phyloP scores from a whole-genome alignment of 2,797 vertebrate genomes.

The Moxostoma hubbsi region DNA sequence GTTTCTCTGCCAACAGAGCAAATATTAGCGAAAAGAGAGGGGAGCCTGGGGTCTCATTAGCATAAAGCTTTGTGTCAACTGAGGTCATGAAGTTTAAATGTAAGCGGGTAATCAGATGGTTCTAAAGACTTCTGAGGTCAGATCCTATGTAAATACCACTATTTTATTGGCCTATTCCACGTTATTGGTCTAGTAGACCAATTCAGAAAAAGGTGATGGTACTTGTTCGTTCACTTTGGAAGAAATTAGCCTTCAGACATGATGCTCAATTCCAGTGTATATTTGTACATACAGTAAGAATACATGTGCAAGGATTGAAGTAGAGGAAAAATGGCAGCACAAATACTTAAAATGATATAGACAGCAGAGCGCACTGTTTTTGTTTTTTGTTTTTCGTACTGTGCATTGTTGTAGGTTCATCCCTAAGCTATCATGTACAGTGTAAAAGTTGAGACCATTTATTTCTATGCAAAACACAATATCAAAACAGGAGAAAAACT shows the following conservation, averaged over 20 bases:
- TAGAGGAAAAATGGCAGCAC: conserved; percentile 31
- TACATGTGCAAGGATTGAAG: not conserved
- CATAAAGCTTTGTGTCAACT: conserved; percentile 51
- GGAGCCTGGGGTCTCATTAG: conserved; percentile 41
- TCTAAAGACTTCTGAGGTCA: conserved; percentile 8
- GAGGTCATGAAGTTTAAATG: conserved; percentile 41
- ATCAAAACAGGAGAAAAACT: conserved; percentile 58
- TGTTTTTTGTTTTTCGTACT: not conserved
- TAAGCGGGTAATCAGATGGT: conserved; percentile 6
- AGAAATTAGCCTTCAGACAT: conserved; percentile 44
- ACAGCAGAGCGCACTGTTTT: conserved; percentile 33
- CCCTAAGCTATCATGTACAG: conserved; percentile 22
- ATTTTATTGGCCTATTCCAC: not conserved
- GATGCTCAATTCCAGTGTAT: conserved; percentile 71
- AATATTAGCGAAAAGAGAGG: conserved; percentile 45
- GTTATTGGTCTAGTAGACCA: not conserved
- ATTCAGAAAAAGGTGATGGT: not conserved
- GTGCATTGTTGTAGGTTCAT: conserved; percentile 7
- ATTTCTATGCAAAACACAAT: conserved; percentile 43
- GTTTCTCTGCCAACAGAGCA: conserved; percentile 43
- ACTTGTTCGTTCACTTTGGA: conserved; percentile 28
- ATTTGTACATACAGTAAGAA: conserved; percentile 34
- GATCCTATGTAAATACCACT: conserved; percentile 14
- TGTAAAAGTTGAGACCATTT: conserved; percentile 48
- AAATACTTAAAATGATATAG: conserved; percentile 19